A percentile compares a stretch with the other conserved stretches of the same genome.
These are phyloP conservation scores for Cantharis rustica DNA, from an alignment of 2,888 invertebrate species.

Conservation along the genomic window DNA sequence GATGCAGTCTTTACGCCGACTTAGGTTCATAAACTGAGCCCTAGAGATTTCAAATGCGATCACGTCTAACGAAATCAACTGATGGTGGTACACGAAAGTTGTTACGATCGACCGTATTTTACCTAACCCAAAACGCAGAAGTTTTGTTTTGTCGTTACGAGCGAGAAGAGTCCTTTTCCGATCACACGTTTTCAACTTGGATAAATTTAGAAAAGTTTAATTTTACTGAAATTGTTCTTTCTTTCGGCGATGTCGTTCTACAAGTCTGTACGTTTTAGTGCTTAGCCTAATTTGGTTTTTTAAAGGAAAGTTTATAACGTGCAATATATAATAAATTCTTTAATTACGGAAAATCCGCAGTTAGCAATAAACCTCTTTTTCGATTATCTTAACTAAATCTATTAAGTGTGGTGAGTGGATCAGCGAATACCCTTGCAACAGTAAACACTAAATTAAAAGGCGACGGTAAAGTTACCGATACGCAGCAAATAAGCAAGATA, in stretches of 20 bases:
- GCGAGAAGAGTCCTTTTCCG: slow-evolving; percentile 20
- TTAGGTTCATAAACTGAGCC: slow-evolving; percentile 46
- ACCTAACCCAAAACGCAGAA: slow-evolving; percentile 36
- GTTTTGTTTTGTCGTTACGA: slow-evolving; percentile 35
- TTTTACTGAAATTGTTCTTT: slow-evolving; percentile 31
- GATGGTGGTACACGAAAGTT: slow-evolving; percentile 40
- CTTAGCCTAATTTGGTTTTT: slow-evolving; percentile 24
- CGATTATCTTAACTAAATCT: not conserved
- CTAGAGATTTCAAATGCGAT: slow-evolving; percentile 46
- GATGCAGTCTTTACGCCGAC: slow-evolving; percentile 43
- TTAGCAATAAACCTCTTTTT: not conserved
- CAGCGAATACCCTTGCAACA: not conserved
- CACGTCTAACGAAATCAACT: slow-evolving; percentile 48
- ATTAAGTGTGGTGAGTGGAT: not conserved
- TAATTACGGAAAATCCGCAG: not conserved
- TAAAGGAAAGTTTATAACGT: not conserved
- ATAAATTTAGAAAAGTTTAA: slow-evolving; percentile 30
- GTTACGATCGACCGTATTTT: slow-evolving; percentile 42
- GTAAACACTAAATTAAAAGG: not conserved
- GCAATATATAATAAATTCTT: not conserved
- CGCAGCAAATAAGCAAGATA: not conserved
- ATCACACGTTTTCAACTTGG: slow-evolving; percentile 30
- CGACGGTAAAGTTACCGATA: not conserved
- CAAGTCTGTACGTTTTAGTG: slow-evolving; percentile 27
- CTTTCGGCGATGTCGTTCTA: slow-evolving; percentile 23